Conservation (phyloP, 2,888 invertebrate species). For the Spatulosminthurus flaviceps region DNA sequence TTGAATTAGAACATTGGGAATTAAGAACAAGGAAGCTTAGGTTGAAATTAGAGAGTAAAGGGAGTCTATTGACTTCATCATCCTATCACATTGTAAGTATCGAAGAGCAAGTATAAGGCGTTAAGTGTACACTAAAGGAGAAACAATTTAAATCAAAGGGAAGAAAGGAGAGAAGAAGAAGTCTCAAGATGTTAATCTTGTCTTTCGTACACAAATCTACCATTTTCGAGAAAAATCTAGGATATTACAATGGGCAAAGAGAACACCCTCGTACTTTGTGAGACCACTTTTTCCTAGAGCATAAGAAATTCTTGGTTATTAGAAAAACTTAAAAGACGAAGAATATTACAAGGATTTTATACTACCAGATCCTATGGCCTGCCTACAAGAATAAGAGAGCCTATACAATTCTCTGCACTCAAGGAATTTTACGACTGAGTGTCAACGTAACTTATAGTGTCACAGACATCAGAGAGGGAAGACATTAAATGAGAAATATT, state of each 20-base stretch:
- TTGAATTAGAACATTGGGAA: neutral
- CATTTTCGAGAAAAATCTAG: neutral
- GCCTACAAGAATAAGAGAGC: no score
- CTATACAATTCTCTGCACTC: no score
- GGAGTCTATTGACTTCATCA: neutral
- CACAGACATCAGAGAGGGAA: neutral
- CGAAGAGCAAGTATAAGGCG: neutral
- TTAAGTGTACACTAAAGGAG: neutral
- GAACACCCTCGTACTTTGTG: neutral
- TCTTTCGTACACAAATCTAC: neutral
- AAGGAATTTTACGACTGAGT: neutral
- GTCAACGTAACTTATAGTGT: constrained; percentile 8
- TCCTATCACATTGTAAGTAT: constrained; percentile 5
- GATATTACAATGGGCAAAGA: neutral
- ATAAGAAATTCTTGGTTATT: neutral
- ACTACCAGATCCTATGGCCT: neutral
- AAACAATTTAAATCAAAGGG: constrained; percentile 5
- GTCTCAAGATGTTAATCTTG: neutral
- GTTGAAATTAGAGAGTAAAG: neutral
- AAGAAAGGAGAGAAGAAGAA: no score
- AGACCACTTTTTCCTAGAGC: neutral
- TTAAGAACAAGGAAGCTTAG: neutral
- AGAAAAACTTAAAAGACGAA: neutral
- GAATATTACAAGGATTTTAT: neutral
- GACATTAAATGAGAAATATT: constrained; percentile 18